phyloP scores from a whole-genome alignment of 2,113 vertebrate species.

The Pollachius pollachius region DNA sequence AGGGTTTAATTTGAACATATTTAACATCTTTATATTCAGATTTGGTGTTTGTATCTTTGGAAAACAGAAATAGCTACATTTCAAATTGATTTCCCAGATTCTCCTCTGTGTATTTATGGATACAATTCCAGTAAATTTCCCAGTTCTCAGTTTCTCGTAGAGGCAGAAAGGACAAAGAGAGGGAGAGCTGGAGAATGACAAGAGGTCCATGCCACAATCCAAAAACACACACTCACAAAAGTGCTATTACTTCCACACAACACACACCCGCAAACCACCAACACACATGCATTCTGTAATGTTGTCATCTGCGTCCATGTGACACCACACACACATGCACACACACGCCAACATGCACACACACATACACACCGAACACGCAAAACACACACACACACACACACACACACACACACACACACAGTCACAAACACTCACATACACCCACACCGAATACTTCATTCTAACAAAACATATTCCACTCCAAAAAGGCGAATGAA shows the following conservation, averaged over 20 bases:
- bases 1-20: constrained; percentile 29
- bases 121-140: constrained; percentile 61
- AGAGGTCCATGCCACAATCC: constrained; percentile 37
- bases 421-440: not conserved
- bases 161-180: not conserved
- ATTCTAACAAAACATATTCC: not conserved
- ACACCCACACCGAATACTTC: not conserved
- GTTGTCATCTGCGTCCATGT: too few species aligned
- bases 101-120: constrained; percentile 44
- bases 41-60: constrained; percentile 30
- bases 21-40: constrained; percentile 45
- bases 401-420: constrained; percentile 31
- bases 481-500: constrained; percentile 19
- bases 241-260: too few species aligned
- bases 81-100: constrained; percentile 55
- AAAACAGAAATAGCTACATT: constrained; percentile 44
- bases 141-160: constrained; percentile 17
- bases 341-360: too few species aligned
- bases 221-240: too few species aligned
- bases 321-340: too few species aligned
- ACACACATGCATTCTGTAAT: too few species aligned
- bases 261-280: too few species aligned
- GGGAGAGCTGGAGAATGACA: constrained; percentile 42
- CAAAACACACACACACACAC: too few species aligned
- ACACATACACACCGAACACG: too few species aligned